Conservation (phyloP, 2,113 vertebrate species). For the Dissostichus mawsoni region DNA sequence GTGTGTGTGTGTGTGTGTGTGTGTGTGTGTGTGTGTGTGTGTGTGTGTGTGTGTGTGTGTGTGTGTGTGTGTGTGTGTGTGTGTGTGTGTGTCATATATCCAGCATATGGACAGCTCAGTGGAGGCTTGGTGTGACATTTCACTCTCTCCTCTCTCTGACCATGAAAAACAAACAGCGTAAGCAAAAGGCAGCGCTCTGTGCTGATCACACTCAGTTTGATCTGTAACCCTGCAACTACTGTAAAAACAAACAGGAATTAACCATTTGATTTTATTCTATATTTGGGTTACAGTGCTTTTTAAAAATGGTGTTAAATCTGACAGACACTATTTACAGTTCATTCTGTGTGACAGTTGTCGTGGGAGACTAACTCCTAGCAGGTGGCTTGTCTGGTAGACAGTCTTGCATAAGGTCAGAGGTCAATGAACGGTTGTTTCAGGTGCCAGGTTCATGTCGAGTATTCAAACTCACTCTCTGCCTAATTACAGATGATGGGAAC, state of each 20-base stretch:
- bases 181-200: background rate
- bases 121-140: conserved; percentile 42
- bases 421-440: background rate
- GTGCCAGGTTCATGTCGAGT: too few relatives aligned
- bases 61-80: background rate
- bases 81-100: background rate
- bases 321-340: background rate
- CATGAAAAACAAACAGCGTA: conserved; percentile 19
- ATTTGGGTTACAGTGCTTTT: too few relatives aligned
- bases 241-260: background rate
- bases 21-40: background rate
- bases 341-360: background rate
- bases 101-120: conserved; percentile 42
- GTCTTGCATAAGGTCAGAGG: conserved; percentile 13
- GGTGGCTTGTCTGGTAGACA: background rate
- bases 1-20: background rate
- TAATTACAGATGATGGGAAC: background rate
- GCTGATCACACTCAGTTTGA: conserved; percentile 12
- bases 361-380: background rate
- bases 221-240: background rate
- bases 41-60: background rate
- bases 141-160: conserved; percentile 28
- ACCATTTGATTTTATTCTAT: background rate
- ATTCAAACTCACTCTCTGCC: background rate
- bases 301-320: background rate